Evolutionary conservation across 2,888 invertebrate genomes (phyloP), one percentile per base, ranked within the genome.

Genomic region (Mesochorus sp.): DNA sequence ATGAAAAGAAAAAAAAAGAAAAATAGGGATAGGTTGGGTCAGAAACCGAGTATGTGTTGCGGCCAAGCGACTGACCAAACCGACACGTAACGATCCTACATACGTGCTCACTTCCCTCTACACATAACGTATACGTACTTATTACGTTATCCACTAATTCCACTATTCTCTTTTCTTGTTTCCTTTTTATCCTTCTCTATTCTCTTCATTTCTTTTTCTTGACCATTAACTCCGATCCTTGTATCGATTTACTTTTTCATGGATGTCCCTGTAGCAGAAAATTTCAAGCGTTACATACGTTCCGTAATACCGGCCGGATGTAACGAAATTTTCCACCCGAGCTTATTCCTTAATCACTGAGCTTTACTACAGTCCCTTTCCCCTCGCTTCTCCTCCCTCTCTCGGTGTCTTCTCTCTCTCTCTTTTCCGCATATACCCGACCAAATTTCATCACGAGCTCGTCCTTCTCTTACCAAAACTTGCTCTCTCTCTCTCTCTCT

Each of bases 61-160:
- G 61, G 67, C 67, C n/a, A 67, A 64, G 61, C 66, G 59, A 72
- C 55, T 79, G 73, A 79, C 80, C 47, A 70, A 55, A 61, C 62
- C 19, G 67, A 76, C 79, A 81, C 75, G 76, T 80, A 76, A 82
- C 77, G 78, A 82, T 76, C 79, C 57, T 64, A n/a, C n/a, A n/a
- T n/a, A n/a, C n/a, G 34, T 4, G 37, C 49, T 31, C 37, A 24
- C 37, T 44, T 47, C 31, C 51, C 34, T 59, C 62, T 47, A 17
- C 44, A 39, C 47, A 19, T 24, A 57, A 71, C 72, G 77, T 79
- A 71, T 55, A 81, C 76, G 76, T 80, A 51, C 75, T 82, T 79
- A 78, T 73, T 57, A 44, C 17, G 24, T 61, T 57, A 28, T 67
- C 44, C 62, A 39, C 66, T 39, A 51, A 51, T 53, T 68, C 49